Base-by-base conservation (phyloP, 2,113 vertebrate genomes). In the Tupaia chinensis region DNA sequence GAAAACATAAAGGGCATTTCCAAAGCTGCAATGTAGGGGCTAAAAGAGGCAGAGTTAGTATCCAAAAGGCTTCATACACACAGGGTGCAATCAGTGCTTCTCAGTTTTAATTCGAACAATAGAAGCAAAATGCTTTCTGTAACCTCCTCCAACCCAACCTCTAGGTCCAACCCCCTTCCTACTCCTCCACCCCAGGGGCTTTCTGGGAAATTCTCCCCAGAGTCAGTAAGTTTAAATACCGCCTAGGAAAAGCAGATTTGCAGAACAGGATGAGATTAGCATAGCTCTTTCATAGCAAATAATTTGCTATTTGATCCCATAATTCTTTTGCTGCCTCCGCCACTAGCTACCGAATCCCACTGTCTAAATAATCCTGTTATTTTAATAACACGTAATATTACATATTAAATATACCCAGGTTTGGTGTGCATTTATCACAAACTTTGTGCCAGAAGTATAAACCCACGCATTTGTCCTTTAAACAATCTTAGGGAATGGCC, bases 181-280 rank as follows among this genome's bases (percentile, higher is more conserved):
- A 85, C 19, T 11, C 15, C 19, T 15, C 29, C 22, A 13, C 29
- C 58, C 4, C 66, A 15, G 9, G 29, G 66, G 44, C 34, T 95
- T 94, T 89, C 72, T 74, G 69, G 54, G 22, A 94, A 89, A 54
- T 81, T 95, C 87, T 91, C 65, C 61, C 54, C 74, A 76, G 16
- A 88, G 60, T 76, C 72, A n/a, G 8, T 68, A 90, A 78, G 56
- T 16, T 94, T 76, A 94, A n/a, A 74, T 7, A 58, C 15, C 34
- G 27, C 16, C 82, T 69, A 91, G 32, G 80, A 92, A 93, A 87
- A 91, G 73, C 23, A 95, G 65, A 94, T 91, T 34, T 89, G 82
- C 29, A 91, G 22, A 85, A 63, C 29, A 78, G 91, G 27, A 32
- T 74, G 34, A 86, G 70, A 93, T 93, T 77, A 87, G 19, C 66